Evolutionary conservation across 2,888 invertebrate genomes (phyloP), one percentile per base, ranked within the genome.

Genomic region (Timema cristinae): DNA sequence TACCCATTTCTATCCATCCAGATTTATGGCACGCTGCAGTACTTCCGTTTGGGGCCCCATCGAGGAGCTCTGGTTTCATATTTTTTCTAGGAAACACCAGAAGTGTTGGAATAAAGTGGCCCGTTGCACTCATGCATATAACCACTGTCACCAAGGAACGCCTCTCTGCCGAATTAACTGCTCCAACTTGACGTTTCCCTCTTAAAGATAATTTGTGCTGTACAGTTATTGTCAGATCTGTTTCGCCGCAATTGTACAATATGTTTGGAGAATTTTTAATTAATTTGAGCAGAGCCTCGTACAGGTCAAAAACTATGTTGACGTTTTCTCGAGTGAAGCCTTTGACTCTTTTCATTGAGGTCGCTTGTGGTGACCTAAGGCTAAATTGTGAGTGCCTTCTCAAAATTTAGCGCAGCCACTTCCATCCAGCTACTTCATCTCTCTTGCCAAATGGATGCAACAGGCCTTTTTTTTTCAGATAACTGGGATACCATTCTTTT

Each of bases 1-100:
- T 70, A 47, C 78, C 68, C 11, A 73, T 69, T 73, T 80, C 78
- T 9, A 81, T 77, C 80, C 79, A 80, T 10, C 79, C 79, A 73
- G 74, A 74, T 72, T 75, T 74, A 73, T 79, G 77, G 68, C 76
- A 78, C 67, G 70, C 77, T 68, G 74, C 76, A 13, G 79, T 75
- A 69, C 77, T 71, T 56, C 77, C 78, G 49, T 77, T 74, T 68
- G 79, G 80, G n/a, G 78, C 78, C 32, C 76, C 78, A 69, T 79
- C 76, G 66, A 79, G 73, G 10, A 50, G 49, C 15, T 67, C 67
- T 67, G 67, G 15, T n/a, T 67, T 67, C 50, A 50, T 50, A n/a
- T n/a, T 67, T 50, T 15, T 16, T 8, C n/a, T 67, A 13, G 50
- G 67, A 67, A 67, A 50, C 16, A 67, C 50, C 13, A 67, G 50